Evolutionary conservation across 2,888 invertebrate species (phyloP).

Genomic region (Nemotelus nigrinus): DNA sequence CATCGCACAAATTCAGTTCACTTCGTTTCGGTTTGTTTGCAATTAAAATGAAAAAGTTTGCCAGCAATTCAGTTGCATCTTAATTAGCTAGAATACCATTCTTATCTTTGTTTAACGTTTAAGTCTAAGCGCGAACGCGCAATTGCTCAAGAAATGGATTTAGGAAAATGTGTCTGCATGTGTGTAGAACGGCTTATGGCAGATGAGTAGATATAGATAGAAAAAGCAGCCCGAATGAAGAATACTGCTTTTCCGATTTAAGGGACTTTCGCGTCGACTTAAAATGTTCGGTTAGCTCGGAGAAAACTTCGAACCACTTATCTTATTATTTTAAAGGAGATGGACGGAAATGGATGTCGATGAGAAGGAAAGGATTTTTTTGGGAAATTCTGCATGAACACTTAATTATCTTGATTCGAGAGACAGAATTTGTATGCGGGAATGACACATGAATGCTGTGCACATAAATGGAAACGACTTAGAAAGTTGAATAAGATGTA

Average conservation of each 20-base stretch:
- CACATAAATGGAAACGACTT: slow-evolving; percentile 24
- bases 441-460: slow-evolving; percentile 31
- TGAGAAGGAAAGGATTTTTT: neutral
- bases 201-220: too few species aligned
- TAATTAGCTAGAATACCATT: slow-evolving; percentile 38
- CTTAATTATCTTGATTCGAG: slow-evolving; percentile 39
- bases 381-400: neutral
- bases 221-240: too few species aligned
- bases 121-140: neutral
- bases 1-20: neutral
- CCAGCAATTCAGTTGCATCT: slow-evolving; percentile 37
- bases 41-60: slow-evolving; percentile 34
- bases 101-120: neutral
- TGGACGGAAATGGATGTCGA: neutral
- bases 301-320: too few species aligned
- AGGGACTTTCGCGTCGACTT: too few species aligned
- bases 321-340: too few species aligned
- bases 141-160: neutral
- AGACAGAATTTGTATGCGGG: slow-evolving; percentile 18
- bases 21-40: neutral
- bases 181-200: neutral
- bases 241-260: too few species aligned
- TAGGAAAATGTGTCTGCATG: neutral
- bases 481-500: slow-evolving; percentile 22
- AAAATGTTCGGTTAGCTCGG: too few species aligned